Evolutionary conservation across 2,888 invertebrate species (phyloP), one percentile per base, ranked within the genome.

Genomic region (Sesia bembeciformis): DNA sequence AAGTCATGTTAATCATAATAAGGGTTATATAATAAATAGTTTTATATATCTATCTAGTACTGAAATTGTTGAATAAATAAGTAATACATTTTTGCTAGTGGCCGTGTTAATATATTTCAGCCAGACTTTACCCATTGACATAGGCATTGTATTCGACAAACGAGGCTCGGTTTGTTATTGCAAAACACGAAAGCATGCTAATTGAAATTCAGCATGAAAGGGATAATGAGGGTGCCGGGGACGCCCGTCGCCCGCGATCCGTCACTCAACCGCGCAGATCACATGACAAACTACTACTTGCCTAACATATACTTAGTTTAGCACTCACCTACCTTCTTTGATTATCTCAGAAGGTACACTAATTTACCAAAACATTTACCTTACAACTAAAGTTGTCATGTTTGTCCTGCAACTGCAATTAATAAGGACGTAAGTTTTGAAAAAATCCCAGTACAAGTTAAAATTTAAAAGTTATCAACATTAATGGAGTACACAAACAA

Each of bases 161-260:
- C 70, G 69, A 72, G 69, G 62, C 60, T 66, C 66, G 68, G 75
- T 76, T 76, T 84, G 85, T 80, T 83, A 84, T 85, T 81, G 81
- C 84, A 76, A 78, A 85, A 83, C 81, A 85, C 69, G 80, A 83
- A 80, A 82, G 79, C 86, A 79, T 80, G 77, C 84, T 86, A 82
- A 84, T 90, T 90, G 76, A 89, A 87, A 90, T 90, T 86, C 90
- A 90, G 79, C 83, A 90, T 81, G 81, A 76, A 87, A 88, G 87
- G 90, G 90, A 89, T 90, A 89, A 90, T 88, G 75, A 88, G 82
- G 81, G 78, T 68, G 76, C 72, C 66, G 63, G 70, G 61, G 57
- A 56, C 65, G 59, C 62, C 60, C 60, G 57, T 55, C 64, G 64
- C 65, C 68, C 69, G 63, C 23, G 23, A 23, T 74, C 70, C 67